Evolutionary conservation across 2,797 vertebrate genomes (phyloP), one percentile per base, ranked within the genome.

Genomic region (Neostethus bicornis): DNA sequence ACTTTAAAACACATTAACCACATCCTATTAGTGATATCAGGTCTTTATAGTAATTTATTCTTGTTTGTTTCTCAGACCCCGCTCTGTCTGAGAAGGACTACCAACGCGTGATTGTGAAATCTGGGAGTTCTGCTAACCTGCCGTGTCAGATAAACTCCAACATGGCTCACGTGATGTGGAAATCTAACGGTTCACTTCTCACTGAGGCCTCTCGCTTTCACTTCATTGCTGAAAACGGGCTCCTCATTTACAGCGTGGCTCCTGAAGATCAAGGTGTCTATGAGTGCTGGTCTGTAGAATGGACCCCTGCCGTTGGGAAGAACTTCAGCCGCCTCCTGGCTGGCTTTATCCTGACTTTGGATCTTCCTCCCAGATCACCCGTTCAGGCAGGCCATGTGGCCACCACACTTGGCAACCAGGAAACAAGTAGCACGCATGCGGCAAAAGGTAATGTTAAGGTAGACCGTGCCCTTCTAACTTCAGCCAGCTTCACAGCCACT

Each of bases 191-290:
- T 0, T 87, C 91, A 0, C 60, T 83, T 11, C 84, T 99, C 70
- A 92, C 90, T 0, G 92, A 94, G 70, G 91, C 93, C 38, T 94
- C 95, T 7, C 94, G 93, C 75, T 96, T 98, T 74, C 91, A 93
- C 61, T 88, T 96, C 42, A 80, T 95, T 53, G 90, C 88, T 6
- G 94, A 95, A 63, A 92, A 85, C 4, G 90, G 92, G 1, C 78
- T 99, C 77, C 93, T 99, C 2, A 93, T 99, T 79, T 95, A 96
- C 91, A 96, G 96, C 79, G 90, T 96, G 56, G 93, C 91, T 0
- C 89, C 92, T 0, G 92, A 92, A 51, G 95, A 98, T 81, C 93
- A 94, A 1, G 96, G 96, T 7, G 85, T 83, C 43, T 99, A 98
- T 39, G 94, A 94, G 55, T 99, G 97, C 83, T 93, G 96, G 89